These are phyloP conservation scores for Avahi laniger DNA, from an alignment of 2,797 vertebrate species.

Conservation along the genomic window DNA sequence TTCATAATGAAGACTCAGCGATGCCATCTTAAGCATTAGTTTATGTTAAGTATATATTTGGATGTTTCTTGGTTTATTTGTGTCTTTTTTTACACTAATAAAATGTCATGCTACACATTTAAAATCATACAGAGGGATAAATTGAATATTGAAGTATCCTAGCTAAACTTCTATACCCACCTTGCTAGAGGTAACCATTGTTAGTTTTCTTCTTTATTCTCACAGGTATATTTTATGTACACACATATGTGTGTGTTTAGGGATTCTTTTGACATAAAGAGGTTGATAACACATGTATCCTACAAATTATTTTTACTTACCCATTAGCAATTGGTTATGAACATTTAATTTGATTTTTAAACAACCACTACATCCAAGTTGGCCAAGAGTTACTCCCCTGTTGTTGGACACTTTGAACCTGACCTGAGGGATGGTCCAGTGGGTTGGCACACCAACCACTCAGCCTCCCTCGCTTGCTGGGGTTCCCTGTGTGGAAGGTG, in stretches of 20 bases:
- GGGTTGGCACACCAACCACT: neutral
- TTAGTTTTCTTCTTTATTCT: neutral
- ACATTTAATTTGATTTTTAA: neutral
- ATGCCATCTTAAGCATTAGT: neutral
- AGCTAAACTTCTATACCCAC: neutral
- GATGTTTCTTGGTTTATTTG: neutral
- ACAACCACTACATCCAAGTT: too few species aligned
- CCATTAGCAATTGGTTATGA: neutral
- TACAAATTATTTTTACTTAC: neutral
- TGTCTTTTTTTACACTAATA: neutral
- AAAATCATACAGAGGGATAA: neutral
- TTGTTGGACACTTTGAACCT: neutral
- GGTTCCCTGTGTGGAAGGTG: neutral
- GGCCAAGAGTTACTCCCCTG: neutral
- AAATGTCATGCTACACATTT: neutral
- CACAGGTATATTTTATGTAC: neutral
- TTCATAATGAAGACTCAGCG: neutral
- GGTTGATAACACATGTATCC: neutral
- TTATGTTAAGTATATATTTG: neutral
- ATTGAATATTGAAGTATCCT: neutral
- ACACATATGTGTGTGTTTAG: neutral
- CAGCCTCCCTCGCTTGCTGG: neutral
- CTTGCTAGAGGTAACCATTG: neutral
- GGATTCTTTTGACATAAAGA: neutral
- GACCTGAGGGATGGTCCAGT: neutral